Conservation (phyloP, 2,888 invertebrate species). For the Drosophila pullipes region DNA sequence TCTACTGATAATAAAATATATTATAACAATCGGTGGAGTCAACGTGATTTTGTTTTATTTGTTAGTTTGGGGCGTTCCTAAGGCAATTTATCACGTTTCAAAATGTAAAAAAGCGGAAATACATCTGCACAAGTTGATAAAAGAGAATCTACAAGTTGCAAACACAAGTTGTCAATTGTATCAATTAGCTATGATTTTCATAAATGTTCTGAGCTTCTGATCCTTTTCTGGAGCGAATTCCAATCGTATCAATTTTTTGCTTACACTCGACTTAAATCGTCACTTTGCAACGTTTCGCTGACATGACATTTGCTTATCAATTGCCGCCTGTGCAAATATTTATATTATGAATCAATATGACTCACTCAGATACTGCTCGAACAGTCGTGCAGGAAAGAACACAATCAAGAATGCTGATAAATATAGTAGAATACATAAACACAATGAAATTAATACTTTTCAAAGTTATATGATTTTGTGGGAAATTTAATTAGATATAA, state of each 20-base stretch:
- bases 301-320: constrained; percentile 45
- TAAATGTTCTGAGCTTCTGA: too few species aligned
- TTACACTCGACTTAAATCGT: background rate
- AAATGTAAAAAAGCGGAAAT: constrained; percentile 3
- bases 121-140: background rate
- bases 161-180: background rate
- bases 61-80: constrained; percentile 20
- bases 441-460: constrained; percentile 4
- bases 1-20: background rate
- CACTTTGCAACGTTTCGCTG: constrained; percentile 9
- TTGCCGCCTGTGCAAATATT: constrained; percentile 40
- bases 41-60: background rate
- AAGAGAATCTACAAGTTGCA: background rate
- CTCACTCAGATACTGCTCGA: constrained; percentile 16
- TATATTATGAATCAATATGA: constrained; percentile 53
- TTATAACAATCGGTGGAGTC: background rate
- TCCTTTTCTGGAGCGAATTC: background rate
- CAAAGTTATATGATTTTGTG: background rate
- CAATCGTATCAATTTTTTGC: background rate
- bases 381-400: background rate
- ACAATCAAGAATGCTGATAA: constrained; percentile 5
- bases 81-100: constrained; percentile 7
- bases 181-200: background rate
- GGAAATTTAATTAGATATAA: background rate
- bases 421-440: constrained; percentile 7